Conservation (phyloP, 1,140 invertebrate species). For the Saxidomus purpurata region DNA sequence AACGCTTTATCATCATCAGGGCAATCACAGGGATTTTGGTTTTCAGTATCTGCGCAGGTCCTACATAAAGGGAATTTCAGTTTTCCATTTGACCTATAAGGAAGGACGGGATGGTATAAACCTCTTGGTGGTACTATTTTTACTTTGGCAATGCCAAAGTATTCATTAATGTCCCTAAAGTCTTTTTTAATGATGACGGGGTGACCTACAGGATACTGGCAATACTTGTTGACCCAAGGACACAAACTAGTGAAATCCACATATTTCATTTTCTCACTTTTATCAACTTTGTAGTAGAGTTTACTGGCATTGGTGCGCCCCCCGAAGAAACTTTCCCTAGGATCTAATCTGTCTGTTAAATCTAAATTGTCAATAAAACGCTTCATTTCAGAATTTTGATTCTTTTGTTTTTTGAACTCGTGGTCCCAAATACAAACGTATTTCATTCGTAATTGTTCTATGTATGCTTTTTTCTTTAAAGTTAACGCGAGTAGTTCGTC, state of each 20-base stretch:
- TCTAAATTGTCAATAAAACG: slow-evolving; percentile 20
- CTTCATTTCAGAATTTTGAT: neutral
- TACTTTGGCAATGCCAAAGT: slow-evolving; percentile 50
- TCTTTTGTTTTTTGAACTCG: neutral
- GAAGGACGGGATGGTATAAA: slow-evolving; percentile 58
- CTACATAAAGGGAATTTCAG: slow-evolving; percentile 61
- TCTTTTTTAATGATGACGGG: slow-evolving; percentile 54
- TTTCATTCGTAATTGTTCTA: slow-evolving; percentile 3
- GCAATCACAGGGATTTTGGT: slow-evolving; percentile 31
- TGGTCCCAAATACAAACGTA: slow-evolving; percentile 58
- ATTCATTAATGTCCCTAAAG: too few species aligned
- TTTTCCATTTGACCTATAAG: slow-evolving; percentile 25
- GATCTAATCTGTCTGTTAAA: slow-evolving; percentile 35
- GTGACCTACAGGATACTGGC: slow-evolving; percentile 50
- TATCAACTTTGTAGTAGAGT: neutral
- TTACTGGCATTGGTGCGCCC: slow-evolving; percentile 54
- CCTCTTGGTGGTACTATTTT: slow-evolving; percentile 28
- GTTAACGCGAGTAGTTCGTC: slow-evolving; percentile 20
- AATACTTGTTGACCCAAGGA: slow-evolving; percentile 55
- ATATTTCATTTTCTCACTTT: slow-evolving; percentile 34
- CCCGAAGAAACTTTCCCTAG: too few species aligned
- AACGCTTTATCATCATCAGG: slow-evolving; percentile 75
- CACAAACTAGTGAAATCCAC: slow-evolving; percentile 48
- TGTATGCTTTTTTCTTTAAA: slow-evolving; percentile 12
- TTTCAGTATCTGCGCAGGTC: slow-evolving; percentile 56